Percentiles rank a stretch among this genome's conserved stretches.
phyloP scores from a whole-genome alignment of 2,113 vertebrate species.

The Bothrops jararaca region DNA sequence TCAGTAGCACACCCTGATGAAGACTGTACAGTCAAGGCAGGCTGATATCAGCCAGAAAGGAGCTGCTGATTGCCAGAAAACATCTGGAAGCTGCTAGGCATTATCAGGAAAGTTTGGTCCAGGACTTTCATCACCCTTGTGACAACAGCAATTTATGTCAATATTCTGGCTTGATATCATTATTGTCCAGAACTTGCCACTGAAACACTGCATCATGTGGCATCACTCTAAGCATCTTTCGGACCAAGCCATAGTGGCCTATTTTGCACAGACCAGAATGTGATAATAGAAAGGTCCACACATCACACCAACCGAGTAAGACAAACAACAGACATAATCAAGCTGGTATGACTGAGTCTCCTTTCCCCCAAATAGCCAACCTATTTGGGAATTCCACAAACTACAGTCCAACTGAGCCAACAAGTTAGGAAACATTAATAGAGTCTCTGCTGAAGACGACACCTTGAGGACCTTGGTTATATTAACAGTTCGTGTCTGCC shows the following conservation, averaged over 20 bases:
- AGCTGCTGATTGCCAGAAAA: neutral
- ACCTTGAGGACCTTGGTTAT: neutral
- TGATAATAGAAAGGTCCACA: neutral
- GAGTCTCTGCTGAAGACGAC: neutral
- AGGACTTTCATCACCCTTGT: neutral
- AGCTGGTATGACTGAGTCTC: neutral
- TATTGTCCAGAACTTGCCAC: neutral
- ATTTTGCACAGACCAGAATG: neutral
- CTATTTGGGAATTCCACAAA: neutral
- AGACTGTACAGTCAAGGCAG: conserved; percentile 4
- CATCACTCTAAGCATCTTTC: neutral
- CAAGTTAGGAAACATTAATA: neutral
- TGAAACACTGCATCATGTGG: neutral
- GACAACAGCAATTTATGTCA: neutral
- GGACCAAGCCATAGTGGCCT: neutral
- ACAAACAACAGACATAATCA: neutral
- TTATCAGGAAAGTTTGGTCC: neutral
- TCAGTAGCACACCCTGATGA: neutral
- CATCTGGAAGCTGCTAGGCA: neutral
- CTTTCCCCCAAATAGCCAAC: too few species aligned
- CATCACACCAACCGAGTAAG: neutral
- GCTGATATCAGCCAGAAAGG: conserved; percentile 46
- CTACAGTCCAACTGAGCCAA: neutral
- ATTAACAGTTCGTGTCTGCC: neutral
- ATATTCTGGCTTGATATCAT: neutral